Conservation (phyloP, 37 sponge, comb jelly and placozoan species). For the Theonella swinhoei region DNA sequence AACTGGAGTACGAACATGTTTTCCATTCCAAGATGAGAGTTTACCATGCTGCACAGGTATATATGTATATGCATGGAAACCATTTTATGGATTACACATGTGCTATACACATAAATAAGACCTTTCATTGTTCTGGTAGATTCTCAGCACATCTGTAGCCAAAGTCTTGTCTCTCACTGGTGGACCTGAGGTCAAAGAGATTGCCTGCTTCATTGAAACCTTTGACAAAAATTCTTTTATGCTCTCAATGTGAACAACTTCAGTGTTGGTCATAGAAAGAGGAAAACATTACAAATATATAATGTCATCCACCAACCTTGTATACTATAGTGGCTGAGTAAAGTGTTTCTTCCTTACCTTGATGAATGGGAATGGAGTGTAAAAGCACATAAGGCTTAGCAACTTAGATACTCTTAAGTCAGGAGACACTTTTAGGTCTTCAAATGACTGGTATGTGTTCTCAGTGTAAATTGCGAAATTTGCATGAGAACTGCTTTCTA, state of each 20-base stretch:
- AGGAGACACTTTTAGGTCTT: constrained; percentile 19
- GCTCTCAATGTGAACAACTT: constrained; percentile 32
- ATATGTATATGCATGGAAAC: no score
- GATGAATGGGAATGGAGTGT: constrained; percentile 21
- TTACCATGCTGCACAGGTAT: constrained; percentile 13
- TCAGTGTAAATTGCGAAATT: not conserved
- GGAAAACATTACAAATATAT: constrained; percentile 22
- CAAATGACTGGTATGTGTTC: constrained; percentile 13
- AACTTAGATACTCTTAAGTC: constrained; percentile 20
- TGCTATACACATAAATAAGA: no score
- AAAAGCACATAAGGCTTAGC: not conserved
- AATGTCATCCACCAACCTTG: not conserved
- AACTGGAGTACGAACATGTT: constrained; percentile 39
- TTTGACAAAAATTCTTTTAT: constrained; percentile 48
- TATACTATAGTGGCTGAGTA: constrained; percentile 12
- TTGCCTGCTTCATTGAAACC: constrained; percentile 8
- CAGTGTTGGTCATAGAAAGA: not conserved
- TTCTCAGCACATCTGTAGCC: constrained; percentile 22
- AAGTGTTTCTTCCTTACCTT: constrained; percentile 36
- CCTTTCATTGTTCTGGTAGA: not conserved
- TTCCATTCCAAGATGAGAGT: constrained; percentile 34
- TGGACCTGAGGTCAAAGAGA: constrained; percentile 33
- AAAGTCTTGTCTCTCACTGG: not conserved
- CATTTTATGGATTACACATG: no score
- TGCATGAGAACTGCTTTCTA: not conserved